Base-by-base conservation (phyloP, 2,113 vertebrate species). In the Antidorcas marsupialis region DNA sequence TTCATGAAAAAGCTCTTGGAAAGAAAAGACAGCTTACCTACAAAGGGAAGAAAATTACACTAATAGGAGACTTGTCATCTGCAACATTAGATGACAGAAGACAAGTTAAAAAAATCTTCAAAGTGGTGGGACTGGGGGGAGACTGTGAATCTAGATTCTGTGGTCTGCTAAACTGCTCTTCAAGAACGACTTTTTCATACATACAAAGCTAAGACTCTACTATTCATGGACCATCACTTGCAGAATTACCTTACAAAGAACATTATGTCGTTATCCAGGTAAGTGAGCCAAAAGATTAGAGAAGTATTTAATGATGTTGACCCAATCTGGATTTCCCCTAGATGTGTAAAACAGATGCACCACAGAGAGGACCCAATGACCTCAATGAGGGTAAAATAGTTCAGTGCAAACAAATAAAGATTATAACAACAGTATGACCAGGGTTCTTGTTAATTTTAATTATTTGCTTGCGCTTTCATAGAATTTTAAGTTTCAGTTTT, bases 401-500 rank as follows among this genome's bases (percentile, higher is more conserved):
- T 89, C 28, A 84, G 59, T 74, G 59, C 15, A 94, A 92, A 95
- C 16, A 91, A 96, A 90, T 5, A 59, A 79, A 97, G 39, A 89
- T 94, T 86, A 36, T 21, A 92, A 83, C 13, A 7, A 28, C 93
- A 87, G 8, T 78, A 91, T 79, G 53, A 93, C n/a, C 39, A 86
- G 71, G 55, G 23, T n/a, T 96, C 39, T 82, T 25, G 23, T 7
- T 90, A 39, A 74, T 74, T 74, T 91, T 93, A 53, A 79, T 17
- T 91, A 60, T 67, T 94, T 97, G 83, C 43, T 83, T 92, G 27
- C 45, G 0, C 23, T 89, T 94, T 83, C 94, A 21, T 16, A 91
- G 60, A 92, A 94, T 88, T 88, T 85, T 53, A 94, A 92, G n/a
- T 81, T 53, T 91, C 84, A 64, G n/a, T 84, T 97, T 89, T 92